phyloP scores from a whole-genome alignment of 2,888 invertebrate species.

The Gnatocerus cornutus region DNA sequence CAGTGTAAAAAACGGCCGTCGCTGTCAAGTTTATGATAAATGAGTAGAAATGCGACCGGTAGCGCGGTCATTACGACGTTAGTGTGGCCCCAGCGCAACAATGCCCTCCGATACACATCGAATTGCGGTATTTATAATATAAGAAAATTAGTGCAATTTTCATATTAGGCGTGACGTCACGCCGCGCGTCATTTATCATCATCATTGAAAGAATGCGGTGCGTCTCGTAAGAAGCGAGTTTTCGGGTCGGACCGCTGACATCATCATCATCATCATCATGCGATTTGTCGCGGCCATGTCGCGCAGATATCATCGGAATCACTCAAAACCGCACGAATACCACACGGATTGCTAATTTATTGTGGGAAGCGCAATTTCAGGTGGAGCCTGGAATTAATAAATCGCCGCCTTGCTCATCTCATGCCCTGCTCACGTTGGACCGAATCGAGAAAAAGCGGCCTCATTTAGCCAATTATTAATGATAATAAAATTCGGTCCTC shows the following conservation, averaged over 20 bases:
- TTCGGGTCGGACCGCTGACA: conserved; percentile 25
- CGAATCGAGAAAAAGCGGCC: conserved; percentile 40
- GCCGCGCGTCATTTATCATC: conserved; percentile 60
- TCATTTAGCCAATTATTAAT: conserved; percentile 52
- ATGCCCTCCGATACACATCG: conserved; percentile 57
- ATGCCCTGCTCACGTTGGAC: conserved; percentile 47
- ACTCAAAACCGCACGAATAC: conserved; percentile 27
- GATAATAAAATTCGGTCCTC: conserved; percentile 54
- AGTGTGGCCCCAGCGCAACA: conserved; percentile 57
- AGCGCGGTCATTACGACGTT: conserved; percentile 67
- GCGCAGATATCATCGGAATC: conserved; percentile 22
- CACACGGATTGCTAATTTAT: conserved; percentile 31
- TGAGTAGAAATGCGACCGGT: conserved; percentile 65
- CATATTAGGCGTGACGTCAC: conserved; percentile 67
- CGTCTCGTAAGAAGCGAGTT: conserved; percentile 6
- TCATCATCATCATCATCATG: conserved; percentile 43
- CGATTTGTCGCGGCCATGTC: conserved; percentile 39
- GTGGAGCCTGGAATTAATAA: conserved; percentile 40
- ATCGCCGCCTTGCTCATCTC: conserved; percentile 44
- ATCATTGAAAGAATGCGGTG: conserved; percentile 40
- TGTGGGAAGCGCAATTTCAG: conserved; percentile 41
- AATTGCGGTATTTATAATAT: conserved; percentile 62
- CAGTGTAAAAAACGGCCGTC: conserved; percentile 49
- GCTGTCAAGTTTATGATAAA: conserved; percentile 63
- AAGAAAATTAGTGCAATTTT: conserved; percentile 68